Conservation (phyloP, 2,113 vertebrate genomes). For the Takifugu flavidus region DNA sequence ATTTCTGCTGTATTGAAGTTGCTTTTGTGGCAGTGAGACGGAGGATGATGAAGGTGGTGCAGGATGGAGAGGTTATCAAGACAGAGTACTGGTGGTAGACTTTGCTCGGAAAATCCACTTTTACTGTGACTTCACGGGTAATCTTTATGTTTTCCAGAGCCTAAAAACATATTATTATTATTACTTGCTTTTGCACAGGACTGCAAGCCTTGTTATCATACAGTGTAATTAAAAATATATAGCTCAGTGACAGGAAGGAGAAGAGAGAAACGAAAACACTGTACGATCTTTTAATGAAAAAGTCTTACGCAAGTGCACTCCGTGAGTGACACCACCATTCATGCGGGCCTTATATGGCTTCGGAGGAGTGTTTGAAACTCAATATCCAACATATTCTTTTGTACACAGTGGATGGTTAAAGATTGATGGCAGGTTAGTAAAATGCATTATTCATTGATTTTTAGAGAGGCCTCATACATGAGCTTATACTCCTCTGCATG, state of each 20-base stretch:
- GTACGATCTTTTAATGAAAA: conserved; percentile 28
- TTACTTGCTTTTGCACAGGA: background rate
- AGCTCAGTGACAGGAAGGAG: background rate
- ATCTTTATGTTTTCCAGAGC: no score
- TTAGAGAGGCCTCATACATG: conserved; percentile 57
- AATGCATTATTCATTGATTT: conserved; percentile 76
- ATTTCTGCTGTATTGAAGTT: conserved; percentile 8
- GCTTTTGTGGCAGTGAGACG: background rate
- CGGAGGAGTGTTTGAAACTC: conserved; percentile 62
- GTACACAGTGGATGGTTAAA: conserved; percentile 70
- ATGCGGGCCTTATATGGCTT: conserved; percentile 50
- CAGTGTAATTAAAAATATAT: conserved; percentile 9
- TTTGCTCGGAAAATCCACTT: no score
- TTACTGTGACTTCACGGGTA: no score
- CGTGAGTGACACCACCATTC: conserved; percentile 61
- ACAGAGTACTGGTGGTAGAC: no score
- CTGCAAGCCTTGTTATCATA: background rate
- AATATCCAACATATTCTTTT: conserved; percentile 67
- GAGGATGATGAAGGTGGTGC: no score
- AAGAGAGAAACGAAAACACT: conserved; percentile 11
- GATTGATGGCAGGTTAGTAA: conserved; percentile 77
- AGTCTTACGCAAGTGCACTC: conserved; percentile 45
- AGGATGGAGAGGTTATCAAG: no score
- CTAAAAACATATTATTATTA: no score
- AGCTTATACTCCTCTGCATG: conserved; percentile 42